Evolutionary conservation across 2,888 invertebrate species (phyloP), one percentile per base, ranked within the genome.

Genomic region (Polymixis lichenea): DNA sequence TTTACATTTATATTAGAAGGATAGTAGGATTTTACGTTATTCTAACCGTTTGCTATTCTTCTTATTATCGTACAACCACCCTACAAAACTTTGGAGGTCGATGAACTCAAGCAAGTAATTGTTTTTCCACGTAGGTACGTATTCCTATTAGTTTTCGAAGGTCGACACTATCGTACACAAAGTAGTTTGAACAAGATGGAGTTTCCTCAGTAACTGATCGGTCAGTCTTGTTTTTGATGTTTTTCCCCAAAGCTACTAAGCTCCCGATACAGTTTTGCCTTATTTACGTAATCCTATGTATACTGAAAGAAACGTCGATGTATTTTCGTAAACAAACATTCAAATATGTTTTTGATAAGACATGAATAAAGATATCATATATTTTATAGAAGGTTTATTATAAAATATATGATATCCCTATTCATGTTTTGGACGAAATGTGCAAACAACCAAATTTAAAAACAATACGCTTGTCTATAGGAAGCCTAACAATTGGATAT

Each of bases 141-240:
- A 75, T 77, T 68, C 58, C 61, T 60, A 58, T 77, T 75, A 72
- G 56, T 69, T 78, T 86, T 53, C 71, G 65, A 75, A 80, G 75
- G 62, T 62, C 61, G 71, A 49, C 73, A 75, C 60, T 65, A 75
- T 62, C 58, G 32, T 58, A 61, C 28, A 82, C 49, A 60, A 79
- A 83, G 43, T 75, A 69, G 70, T 79, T 73, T 49, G 73, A 60
- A 56, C 56, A 58, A 68, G 64, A 68, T 66, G 73, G 62, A 73
- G 73, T 75, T 79, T 71, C 43, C n/a, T 61, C 67, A 28, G 72
- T 77, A 70, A 84, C 64, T 73, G 66, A 77, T 85, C 69, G 70
- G 72, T 73, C 67, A 72, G 67, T 71, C 71, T 53, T 72, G 72
- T 66, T 61, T 75, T 67, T 72, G 81, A 80, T 77, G 72, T 83